These are phyloP conservation scores for Oryzias javanicus DNA, from an alignment of 2,113 vertebrate species.

Conservation along the genomic window DNA sequence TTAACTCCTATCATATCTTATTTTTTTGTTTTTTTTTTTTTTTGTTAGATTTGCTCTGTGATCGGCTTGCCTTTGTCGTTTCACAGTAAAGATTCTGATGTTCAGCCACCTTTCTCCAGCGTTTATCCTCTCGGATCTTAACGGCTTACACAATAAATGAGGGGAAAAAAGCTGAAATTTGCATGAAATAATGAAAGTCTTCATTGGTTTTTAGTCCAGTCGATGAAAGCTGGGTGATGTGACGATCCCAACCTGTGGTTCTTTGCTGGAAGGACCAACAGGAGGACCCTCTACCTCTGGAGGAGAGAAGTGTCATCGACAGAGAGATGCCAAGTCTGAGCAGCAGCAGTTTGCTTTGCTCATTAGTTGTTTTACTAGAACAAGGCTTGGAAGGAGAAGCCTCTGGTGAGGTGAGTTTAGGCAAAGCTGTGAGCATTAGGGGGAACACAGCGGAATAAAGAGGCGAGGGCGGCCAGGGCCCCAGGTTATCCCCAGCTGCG, in stretches of 20 bases:
- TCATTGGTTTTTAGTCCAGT: not conserved
- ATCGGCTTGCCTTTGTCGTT: too few species aligned
- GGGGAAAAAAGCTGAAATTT: too few species aligned
- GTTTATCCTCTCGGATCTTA: too few species aligned
- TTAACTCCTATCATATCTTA: too few species aligned
- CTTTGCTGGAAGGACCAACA: slow-evolving; percentile 43
- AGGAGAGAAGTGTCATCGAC: slow-evolving; percentile 39
- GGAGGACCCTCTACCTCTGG: slow-evolving; percentile 58
- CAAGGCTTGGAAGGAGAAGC: slow-evolving; percentile 46
- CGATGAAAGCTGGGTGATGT: too few species aligned
- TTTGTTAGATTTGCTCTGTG: too few species aligned
- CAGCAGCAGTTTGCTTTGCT: slow-evolving; percentile 59
- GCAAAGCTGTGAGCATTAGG: slow-evolving; percentile 34
- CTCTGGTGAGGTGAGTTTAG: slow-evolving; percentile 29
- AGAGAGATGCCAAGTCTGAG: slow-evolving; percentile 42
- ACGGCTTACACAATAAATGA: too few species aligned
- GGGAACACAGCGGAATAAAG: slow-evolving; percentile 24
- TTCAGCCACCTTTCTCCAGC: too few species aligned
- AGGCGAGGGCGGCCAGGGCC: slow-evolving; percentile 39
- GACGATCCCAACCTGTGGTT: not conserved
- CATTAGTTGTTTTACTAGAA: slow-evolving; percentile 63
- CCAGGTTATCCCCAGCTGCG: slow-evolving; percentile 62
- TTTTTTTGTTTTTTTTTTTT: too few species aligned
- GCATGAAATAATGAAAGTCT: too few species aligned
- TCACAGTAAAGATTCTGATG: too few species aligned